Conservation (phyloP, 2,797 vertebrate species). For the Sebastes matsubarae region DNA sequence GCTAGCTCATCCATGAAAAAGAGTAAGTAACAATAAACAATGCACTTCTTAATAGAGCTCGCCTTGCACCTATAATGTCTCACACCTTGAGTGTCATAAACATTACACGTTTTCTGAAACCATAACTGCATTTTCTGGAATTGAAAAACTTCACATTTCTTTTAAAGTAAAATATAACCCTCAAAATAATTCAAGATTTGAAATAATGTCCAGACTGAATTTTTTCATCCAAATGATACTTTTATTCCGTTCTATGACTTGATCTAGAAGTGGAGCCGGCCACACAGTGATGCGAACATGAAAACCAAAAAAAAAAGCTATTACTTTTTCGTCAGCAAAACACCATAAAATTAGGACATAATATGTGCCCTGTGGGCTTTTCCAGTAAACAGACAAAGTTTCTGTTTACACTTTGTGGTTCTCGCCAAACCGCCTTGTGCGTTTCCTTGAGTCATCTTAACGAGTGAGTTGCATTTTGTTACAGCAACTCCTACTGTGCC, state of each 20-base stretch:
- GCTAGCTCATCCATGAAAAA: conserved; percentile 94
- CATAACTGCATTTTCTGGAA: neutral
- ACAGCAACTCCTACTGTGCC: conserved; percentile 88
- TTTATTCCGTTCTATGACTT: neutral
- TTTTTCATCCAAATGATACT: neutral
- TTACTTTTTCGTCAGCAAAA: neutral
- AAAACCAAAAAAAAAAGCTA: neutral
- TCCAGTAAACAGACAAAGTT: neutral
- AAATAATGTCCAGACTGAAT: neutral
- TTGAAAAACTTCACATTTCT: neutral
- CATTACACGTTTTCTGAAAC: neutral
- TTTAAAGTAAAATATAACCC: neutral
- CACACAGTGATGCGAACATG: neutral
- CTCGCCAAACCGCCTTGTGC: neutral
- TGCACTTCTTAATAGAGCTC: neutral
- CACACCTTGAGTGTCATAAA: neutral
- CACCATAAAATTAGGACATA: neutral
- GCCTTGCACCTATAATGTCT: neutral
- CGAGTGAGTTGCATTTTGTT: conserved; percentile 18
- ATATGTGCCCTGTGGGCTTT: neutral
- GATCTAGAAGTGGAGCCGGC: neutral
- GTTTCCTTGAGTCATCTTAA: neutral
- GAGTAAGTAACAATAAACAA: conserved; percentile 82
- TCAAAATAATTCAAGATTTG: neutral
- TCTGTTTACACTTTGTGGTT: neutral